Conservation (phyloP, 2,113 vertebrate species). For the rabbit (Oryctolagus cuniculus) region DNA sequence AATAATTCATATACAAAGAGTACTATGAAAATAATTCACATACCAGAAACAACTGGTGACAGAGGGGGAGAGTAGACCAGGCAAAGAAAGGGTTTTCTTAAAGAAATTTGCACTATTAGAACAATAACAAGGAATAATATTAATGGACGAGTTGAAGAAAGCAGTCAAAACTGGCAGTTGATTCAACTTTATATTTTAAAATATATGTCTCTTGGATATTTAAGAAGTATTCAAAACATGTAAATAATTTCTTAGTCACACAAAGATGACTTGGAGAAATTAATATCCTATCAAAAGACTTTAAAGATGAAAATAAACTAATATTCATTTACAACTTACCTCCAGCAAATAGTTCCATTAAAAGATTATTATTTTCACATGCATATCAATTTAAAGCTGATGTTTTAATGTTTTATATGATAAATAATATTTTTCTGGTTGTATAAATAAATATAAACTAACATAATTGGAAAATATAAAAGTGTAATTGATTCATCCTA, state of each 20-base stretch:
- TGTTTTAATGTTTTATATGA: not conserved
- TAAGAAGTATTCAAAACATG: not conserved
- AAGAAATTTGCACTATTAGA: not conserved
- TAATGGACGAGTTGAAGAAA: not conserved
- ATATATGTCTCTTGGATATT: not conserved
- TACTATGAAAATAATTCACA: not conserved
- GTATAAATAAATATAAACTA: not conserved
- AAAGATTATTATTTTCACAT: not conserved
- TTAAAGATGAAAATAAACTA: not conserved
- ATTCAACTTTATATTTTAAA: not conserved
- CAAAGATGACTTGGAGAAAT: not conserved
- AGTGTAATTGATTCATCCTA: not conserved
- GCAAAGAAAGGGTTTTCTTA: not conserved
- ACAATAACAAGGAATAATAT: not conserved
- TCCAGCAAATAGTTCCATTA: slow-evolving; percentile 6
- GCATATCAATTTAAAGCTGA: not conserved
- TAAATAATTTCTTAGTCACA: not conserved
- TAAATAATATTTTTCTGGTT: not conserved
- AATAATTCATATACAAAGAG: not conserved
- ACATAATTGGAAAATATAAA: not conserved
- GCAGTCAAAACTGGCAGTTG: not conserved
- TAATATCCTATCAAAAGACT: not conserved
- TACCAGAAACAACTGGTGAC: not conserved
- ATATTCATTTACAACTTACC: not conserved
- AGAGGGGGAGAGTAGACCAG: not conserved